These are phyloP conservation scores for Serripes groenlandicus DNA, from an alignment of 2,888 invertebrate genomes.

Conservation along the genomic window DNA sequence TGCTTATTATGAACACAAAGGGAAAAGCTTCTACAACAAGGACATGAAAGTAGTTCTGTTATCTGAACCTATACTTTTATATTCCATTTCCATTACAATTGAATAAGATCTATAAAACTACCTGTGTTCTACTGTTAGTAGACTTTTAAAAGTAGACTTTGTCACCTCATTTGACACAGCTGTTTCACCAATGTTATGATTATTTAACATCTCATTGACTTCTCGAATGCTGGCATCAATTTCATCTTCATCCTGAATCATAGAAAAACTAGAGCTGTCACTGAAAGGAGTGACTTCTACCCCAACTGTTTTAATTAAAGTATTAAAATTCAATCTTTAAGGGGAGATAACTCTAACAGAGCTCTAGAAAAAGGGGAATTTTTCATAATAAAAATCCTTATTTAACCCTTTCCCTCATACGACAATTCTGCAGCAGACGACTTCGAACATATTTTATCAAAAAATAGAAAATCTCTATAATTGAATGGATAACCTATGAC, in stretches of 20 bases:
- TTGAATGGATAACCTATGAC: no score
- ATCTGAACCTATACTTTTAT: no score
- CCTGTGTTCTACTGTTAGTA: conserved; percentile 88
- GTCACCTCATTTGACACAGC: conserved; percentile 25
- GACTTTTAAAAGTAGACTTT: conserved; percentile 85
- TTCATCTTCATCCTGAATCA: conserved; percentile 88
- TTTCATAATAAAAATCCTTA: no score
- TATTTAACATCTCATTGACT: conserved; percentile 90
- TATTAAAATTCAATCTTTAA: background rate
- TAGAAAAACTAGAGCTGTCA: background rate
- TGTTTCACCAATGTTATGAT: conserved; percentile 77
- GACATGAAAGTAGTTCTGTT: no score
- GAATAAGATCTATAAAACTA: no score
- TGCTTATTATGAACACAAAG: no score
- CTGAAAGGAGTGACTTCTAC: background rate
- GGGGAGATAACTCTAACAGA: no score
- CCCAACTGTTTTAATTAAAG: background rate
- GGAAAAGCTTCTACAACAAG: no score
- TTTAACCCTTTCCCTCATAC: background rate
- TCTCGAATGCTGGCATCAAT: conserved; percentile 90
- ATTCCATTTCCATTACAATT: no score
- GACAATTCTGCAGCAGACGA: background rate
- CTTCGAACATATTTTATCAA: background rate
- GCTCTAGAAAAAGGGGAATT: no score
- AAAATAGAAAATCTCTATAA: no score